Evolutionary conservation across 2,888 invertebrate genomes (phyloP), one percentile per base, ranked within the genome.

Genomic region (Syrista parreyssii): DNA sequence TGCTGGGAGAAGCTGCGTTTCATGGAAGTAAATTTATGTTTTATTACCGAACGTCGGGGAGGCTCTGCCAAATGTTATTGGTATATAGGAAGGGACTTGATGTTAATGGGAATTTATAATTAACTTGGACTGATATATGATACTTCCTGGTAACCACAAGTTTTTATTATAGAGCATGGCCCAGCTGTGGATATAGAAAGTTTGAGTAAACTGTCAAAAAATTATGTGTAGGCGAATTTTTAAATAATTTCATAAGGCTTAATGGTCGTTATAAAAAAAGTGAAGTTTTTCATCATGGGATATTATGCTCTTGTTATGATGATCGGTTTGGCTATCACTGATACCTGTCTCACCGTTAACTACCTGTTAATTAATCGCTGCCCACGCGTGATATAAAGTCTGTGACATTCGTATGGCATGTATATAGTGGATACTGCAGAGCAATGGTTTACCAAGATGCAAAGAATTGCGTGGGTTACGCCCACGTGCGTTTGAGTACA

Each of bases 361-460:
- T 83, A 84, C 82, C 82, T 79, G 84, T 82, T 75, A 80, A 82
- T 84, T 84, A 84, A 82, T 81, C 72, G 76, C 82, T 79, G 75
- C 81, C 81, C 82, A 82, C 82, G 23, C 55, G 23, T 55, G 23
- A 55, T 55, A 23, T 6, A 6, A 34, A 9, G 6, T 6, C 34
- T 34, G 34, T 4, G 34, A 34, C 9, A 34, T 23, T 55, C 55
- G 55, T 55, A 55, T 55, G 55, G 55, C 15, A 55, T 55, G 23
- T 55, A 23, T 55, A 55, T 55, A 9, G 55, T 55, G 55, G 55
- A 55, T 55, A 55, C 23, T 23, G 55, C 15, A 55, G 55, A 55
- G 55, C 55, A 23, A 55, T 55, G 55, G 55, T 55, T 55, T 55
- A 55, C 23, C 23, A 55, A 55, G 23, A 23, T 9, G 9, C 55